Percentiles rank a stretch among this genome's conserved stretches.
phyloP scores from a whole-genome alignment of 2,888 invertebrate genomes.

The Dryadula phaetusa region DNA sequence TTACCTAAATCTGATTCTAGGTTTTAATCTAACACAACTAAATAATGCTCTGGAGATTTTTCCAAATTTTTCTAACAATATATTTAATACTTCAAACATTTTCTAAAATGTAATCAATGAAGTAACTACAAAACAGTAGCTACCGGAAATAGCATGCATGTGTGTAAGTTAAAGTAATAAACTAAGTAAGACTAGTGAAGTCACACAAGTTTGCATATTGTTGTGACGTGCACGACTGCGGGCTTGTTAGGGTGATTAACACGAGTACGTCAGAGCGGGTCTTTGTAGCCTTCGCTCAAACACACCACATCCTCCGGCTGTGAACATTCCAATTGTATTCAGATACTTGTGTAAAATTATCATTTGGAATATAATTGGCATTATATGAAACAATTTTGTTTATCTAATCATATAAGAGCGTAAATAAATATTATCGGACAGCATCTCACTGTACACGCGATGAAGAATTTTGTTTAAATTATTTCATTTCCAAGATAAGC shows the following conservation, averaged over 20 bases:
- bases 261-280: constrained; percentile 9
- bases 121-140: not conserved
- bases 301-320: not conserved
- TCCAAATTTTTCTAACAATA: no score
- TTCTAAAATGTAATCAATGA: not conserved
- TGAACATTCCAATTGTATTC: not conserved
- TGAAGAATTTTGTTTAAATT: no score
- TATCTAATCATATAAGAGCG: no score
- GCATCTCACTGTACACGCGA: no score
- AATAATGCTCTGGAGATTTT: no score
- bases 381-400: no score
- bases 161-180: not conserved
- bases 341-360: not conserved
- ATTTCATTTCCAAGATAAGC: no score
- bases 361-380: not conserved
- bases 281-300: constrained; percentile 28
- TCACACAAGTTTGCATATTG: constrained; percentile 23
- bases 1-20: no score
- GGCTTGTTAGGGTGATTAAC: constrained; percentile 28
- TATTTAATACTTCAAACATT: no score
- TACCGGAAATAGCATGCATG: not conserved
- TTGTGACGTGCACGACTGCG: constrained; percentile 31
- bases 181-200: constrained; percentile 25
- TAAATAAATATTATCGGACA: no score
- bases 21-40: no score